Percentiles rank a stretch among this genome's conserved stretches.
Evolutionary conservation across 2,797 vertebrate species (phyloP).

Genomic region (Pempheris klunzingeri): DNA sequence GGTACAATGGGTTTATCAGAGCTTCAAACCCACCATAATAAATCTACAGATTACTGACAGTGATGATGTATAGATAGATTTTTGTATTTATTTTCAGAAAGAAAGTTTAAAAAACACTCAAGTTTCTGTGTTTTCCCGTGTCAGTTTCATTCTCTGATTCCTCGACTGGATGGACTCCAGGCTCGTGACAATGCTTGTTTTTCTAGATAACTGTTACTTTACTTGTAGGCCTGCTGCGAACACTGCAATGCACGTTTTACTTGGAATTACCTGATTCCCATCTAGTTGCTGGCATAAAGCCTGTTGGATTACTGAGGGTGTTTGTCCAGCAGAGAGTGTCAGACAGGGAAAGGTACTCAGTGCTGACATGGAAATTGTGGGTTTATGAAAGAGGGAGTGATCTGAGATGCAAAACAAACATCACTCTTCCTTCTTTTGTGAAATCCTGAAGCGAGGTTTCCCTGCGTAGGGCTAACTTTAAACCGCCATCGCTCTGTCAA

Average conservation of each 20-base stretch:
- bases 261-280: constrained; percentile 65
- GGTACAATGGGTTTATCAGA: background rate
- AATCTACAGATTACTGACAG: background rate
- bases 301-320: constrained; percentile 54
- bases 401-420: constrained; percentile 70
- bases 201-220: constrained; percentile 46
- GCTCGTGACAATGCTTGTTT: constrained; percentile 48
- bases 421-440: constrained; percentile 68
- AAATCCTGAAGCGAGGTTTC: constrained; percentile 45
- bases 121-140: constrained; percentile 15
- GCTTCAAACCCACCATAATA: background rate
- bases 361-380: constrained; percentile 67
- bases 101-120: background rate
- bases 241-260: constrained; percentile 46
- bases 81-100: background rate
- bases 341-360: constrained; percentile 38
- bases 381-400: constrained; percentile 68
- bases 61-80: background rate
- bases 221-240: constrained; percentile 25
- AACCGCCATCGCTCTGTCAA: constrained; percentile 29
- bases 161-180: constrained; percentile 41
- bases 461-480: constrained; percentile 2
- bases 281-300: constrained; percentile 45
- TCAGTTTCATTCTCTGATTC: constrained; percentile 18
- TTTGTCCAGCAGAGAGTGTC: constrained; percentile 60